Evolutionary conservation across 2,888 invertebrate species (phyloP).

Genomic region (Noctua pronuba): DNA sequence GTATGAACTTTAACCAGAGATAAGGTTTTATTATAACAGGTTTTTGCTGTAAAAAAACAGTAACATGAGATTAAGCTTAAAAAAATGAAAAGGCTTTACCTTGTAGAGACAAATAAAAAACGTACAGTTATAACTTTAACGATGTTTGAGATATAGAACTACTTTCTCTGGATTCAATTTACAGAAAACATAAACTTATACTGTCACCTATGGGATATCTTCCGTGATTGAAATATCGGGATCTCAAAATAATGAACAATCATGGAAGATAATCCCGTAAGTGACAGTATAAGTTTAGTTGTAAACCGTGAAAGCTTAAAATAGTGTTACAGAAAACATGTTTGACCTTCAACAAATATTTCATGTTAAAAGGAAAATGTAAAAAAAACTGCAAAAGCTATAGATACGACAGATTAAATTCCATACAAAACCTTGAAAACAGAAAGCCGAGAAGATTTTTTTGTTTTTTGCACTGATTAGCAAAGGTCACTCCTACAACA

Average conservation of each 20-base stretch:
- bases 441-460: too few species aligned
- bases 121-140: neutral
- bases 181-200: neutral
- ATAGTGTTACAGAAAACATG: neutral
- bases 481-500: too few species aligned
- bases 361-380: neutral
- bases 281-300: too few species aligned
- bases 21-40: neutral
- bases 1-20: constrained; percentile 3
- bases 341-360: neutral
- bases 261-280: too few species aligned
- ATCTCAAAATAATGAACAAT: too few species aligned
- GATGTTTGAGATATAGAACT: neutral
- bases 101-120: neutral
- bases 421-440: neutral
- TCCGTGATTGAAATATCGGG: too few species aligned
- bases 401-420: neutral
- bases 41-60: neutral
- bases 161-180: neutral
- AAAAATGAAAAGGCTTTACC: neutral
- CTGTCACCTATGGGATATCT: too few species aligned
- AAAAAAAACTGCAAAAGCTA: neutral
- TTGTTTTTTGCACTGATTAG: too few species aligned
- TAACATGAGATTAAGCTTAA: neutral
- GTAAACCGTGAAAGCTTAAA: too few species aligned